A percentile compares a stretch with the other conserved stretches of the same genome.
Evolutionary conservation across 2,888 invertebrate genomes (phyloP).

Genomic region (Hymenopus coronatus): DNA sequence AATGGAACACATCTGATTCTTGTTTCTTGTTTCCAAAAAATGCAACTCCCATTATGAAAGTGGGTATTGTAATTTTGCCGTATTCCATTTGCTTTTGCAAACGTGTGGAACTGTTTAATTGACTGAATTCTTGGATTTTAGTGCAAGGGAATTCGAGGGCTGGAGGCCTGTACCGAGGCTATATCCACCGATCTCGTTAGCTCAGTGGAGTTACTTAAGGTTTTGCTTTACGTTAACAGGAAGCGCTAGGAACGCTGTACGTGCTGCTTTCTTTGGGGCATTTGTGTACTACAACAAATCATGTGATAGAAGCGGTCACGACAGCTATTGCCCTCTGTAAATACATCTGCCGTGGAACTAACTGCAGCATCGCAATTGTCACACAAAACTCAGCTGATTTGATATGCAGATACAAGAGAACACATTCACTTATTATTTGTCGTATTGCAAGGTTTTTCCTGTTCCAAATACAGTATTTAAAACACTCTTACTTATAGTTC

Average conservation of each 20-base stretch:
- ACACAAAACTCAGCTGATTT: not conserved
- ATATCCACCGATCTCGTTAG: not conserved
- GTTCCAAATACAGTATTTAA: no score
- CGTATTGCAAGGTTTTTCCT: no score
- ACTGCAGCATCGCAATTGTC: not conserved
- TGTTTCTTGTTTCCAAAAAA: no score
- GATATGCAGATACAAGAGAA: not conserved
- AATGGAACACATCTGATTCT: no score
- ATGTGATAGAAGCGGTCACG: not conserved
- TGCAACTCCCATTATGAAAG: no score
- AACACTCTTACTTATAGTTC: no score
- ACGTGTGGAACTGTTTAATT: no score
- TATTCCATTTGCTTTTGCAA: no score
- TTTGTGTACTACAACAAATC: not conserved
- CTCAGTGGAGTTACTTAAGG: not conserved
- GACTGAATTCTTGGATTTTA: no score
- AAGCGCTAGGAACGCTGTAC: not conserved
- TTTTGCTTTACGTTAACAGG: not conserved
- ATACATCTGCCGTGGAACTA: not conserved
- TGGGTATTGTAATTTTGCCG: no score
- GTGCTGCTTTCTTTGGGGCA: not conserved
- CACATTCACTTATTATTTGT: not conserved
- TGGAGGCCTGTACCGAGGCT: not conserved
- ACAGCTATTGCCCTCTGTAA: not conserved
- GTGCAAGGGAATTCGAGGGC: no score